Evolutionary conservation across 2,888 invertebrate genomes (phyloP).

Genomic region (Taenaris catops): DNA sequence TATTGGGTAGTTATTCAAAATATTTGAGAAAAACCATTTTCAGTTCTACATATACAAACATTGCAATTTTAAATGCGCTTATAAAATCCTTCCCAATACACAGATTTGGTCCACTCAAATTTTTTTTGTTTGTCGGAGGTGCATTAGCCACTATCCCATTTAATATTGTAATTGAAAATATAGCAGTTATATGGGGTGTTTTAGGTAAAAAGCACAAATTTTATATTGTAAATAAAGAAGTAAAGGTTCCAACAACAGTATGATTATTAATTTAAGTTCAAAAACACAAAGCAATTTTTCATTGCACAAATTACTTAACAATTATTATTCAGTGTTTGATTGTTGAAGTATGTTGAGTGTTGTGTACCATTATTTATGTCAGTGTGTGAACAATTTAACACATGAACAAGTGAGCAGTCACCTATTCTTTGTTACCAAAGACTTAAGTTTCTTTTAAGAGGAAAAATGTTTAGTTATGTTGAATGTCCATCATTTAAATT

Average conservation of each 20-base stretch:
- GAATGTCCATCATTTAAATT: constrained; percentile 13
- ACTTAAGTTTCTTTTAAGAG: constrained; percentile 25
- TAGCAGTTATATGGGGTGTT: constrained; percentile 96
- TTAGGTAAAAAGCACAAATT: constrained; percentile 97
- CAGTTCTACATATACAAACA: too few relatives aligned
- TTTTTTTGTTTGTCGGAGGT: constrained; percentile 89
- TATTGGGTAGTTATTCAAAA: too few relatives aligned
- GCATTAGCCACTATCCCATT: constrained; percentile 95
- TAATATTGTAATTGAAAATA: constrained; percentile 96
- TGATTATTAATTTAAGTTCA: constrained; percentile 40
- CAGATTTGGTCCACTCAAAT: constrained; percentile 89
- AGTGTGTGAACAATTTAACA: constrained; percentile 14
- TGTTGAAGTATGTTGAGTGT: constrained; percentile 38
- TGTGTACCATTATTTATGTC: constrained; percentile 18
- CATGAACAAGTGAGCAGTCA: constrained; percentile 25
- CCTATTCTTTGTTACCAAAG: constrained; percentile 32
- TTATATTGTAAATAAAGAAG: constrained; percentile 97
- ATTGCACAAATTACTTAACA: constrained; percentile 58
- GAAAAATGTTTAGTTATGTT: constrained; percentile 20
- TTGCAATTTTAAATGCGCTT: too few relatives aligned
- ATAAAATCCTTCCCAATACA: constrained; percentile 96
- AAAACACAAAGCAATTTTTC: constrained; percentile 3
- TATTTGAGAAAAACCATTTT: too few relatives aligned
- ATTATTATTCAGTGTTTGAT: constrained; percentile 27
- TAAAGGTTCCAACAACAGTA: constrained; percentile 84